Percentiles rank a stretch among this genome's conserved stretches.
phyloP scores from a whole-genome alignment of 2,888 invertebrate genomes.

The Rhaphigaster nebulosa region DNA sequence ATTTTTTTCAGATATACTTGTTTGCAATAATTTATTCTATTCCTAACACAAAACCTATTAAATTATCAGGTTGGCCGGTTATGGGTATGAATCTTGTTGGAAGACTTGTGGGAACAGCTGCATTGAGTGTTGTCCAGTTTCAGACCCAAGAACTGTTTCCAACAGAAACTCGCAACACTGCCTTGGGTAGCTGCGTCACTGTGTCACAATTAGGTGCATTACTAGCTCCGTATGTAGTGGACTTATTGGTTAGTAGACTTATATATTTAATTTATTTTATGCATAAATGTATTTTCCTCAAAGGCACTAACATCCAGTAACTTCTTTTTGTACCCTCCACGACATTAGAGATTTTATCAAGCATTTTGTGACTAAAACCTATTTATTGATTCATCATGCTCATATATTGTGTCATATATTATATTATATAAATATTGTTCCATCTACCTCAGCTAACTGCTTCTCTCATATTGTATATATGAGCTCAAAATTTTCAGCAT shows the following conservation, averaged over 20 bases:
- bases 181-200: slow-evolving; percentile 73
- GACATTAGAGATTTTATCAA: too few species aligned
- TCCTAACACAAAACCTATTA: neutral
- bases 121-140: slow-evolving; percentile 73
- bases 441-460: too few species aligned
- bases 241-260: slow-evolving; percentile 69
- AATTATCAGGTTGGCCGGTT: slow-evolving; percentile 62
- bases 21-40: too few species aligned
- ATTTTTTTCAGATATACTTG: too few species aligned
- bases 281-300: too few species aligned
- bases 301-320: neutral
- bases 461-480: too few species aligned
- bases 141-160: slow-evolving; percentile 76
- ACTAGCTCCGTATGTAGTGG: slow-evolving; percentile 74
- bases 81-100: slow-evolving; percentile 71
- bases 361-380: too few species aligned
- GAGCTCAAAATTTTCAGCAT: too few species aligned
- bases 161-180: slow-evolving; percentile 73
- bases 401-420: too few species aligned
- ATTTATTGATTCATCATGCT: too few species aligned
- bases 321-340: neutral
- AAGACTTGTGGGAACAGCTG: slow-evolving; percentile 73
- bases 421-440: too few species aligned
- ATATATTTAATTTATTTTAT: neutral
- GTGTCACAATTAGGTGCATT: slow-evolving; percentile 74